Evolutionary conservation across 1,140 invertebrate species (phyloP), one percentile per base, ranked within the genome.

Genomic region (Pteromalus puparum): DNA sequence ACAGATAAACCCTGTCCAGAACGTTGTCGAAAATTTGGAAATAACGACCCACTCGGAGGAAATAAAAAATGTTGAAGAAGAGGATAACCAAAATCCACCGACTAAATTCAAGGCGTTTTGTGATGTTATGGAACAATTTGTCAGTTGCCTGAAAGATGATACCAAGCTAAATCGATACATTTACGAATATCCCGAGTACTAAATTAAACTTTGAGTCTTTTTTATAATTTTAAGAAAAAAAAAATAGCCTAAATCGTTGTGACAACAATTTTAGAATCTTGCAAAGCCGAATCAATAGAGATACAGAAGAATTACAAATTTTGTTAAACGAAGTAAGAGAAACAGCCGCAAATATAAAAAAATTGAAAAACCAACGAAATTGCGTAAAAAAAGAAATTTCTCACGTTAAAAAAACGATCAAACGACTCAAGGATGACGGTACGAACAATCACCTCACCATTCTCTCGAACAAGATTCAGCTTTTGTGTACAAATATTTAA

Each of bases 341-440:
- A 72, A 81, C 88, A 21, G 34, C 87, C 15, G 72, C 48, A 1
- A 90, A 90, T 81, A 87, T 92, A 18, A 83, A 90, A 70, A 87
- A 88, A 61, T 85, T 91, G n/a, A 90, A 90, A 85, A 65, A 15
- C 10, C 91, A 92, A 81, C 67, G 86, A 26, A 87, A 84, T 48
- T 88, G 77, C 28, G 86, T 93, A 6, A 87, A 87, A 38, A 92
- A 89, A 68, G 92, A 93, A 83, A 87, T 87, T 70, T 46, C 65
- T 12, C 38, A 79, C 0, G n/a, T 89, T 30, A 87, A 87, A 70
- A 90, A 87, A 86, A 85, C 81, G 13, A 85, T 91, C n/a, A 87
- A 80, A 48, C 89, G 88, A 86, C 74, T 91, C 26, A 90, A 89
- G 86, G 87, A 91, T 12, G 87, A 90, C 79, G 91, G 92, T 91